A percentile compares a stretch with the other conserved stretches of the same genome.
These are phyloP conservation scores for Rhogogaster chlorosoma DNA, from an alignment of 2,888 invertebrate species.

Conservation along the genomic window DNA sequence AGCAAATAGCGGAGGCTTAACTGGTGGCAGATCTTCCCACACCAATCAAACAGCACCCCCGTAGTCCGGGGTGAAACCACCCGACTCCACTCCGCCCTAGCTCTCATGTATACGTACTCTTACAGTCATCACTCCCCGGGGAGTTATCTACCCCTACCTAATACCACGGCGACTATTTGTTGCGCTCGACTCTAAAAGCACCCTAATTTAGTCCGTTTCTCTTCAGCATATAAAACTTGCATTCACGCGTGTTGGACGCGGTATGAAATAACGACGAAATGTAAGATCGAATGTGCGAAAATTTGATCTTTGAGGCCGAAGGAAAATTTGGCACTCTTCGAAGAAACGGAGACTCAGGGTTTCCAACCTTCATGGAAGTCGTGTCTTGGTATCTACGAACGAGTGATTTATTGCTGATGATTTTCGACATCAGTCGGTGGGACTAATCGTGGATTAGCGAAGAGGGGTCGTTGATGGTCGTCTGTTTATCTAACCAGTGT, in stretches of 20 bases:
- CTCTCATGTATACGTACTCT: slow-evolving; percentile 32
- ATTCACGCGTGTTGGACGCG: neutral
- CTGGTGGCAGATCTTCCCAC: slow-evolving; percentile 74
- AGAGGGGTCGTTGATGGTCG: slow-evolving; percentile 59
- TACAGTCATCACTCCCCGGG: slow-evolving; percentile 62
- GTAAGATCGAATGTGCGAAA: neutral
- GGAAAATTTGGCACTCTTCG: neutral
- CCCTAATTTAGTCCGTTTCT: slow-evolving; percentile 72
- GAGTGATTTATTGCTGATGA: neutral
- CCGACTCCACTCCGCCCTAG: slow-evolving; percentile 55
- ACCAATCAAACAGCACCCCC: slow-evolving; percentile 75
- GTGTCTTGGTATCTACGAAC: neutral
- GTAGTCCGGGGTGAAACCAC: slow-evolving; percentile 44
- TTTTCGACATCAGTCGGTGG: slow-evolving; percentile 1
- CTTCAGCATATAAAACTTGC: neutral
- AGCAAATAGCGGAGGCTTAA: slow-evolving; percentile 59
- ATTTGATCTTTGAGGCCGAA: neutral
- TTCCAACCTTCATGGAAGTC: no score
- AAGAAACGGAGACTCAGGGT: neutral
- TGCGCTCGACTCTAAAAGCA: slow-evolving; percentile 69
- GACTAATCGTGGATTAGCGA: slow-evolving; percentile 38
- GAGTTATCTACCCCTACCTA: slow-evolving; percentile 73
- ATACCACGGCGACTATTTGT: slow-evolving; percentile 54
- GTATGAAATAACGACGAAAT: neutral
- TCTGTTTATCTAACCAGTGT: slow-evolving; percentile 74